A percentile compares a stretch with the other conserved stretches of the same genome.
phyloP scores from a whole-genome alignment of 2,113 vertebrate species.

The Lasiurus cinereus region DNA sequence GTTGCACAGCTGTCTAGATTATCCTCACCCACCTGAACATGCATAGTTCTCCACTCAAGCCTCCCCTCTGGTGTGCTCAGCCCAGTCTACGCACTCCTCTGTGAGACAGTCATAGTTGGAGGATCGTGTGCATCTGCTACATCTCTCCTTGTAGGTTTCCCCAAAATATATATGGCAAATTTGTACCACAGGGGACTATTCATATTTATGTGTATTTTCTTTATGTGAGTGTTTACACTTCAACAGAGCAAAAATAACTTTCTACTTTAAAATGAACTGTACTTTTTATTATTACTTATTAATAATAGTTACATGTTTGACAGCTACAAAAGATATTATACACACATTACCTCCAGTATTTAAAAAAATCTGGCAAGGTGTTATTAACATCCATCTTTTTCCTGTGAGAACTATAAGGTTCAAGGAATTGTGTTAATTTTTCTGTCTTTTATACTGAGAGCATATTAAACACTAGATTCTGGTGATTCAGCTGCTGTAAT shows the following conservation, averaged over 20 bases:
- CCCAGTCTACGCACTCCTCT: neutral
- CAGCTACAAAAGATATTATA: neutral
- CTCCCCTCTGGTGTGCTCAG: neutral
- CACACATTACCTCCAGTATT: neutral
- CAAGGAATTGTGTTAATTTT: neutral
- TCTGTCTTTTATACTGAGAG: neutral
- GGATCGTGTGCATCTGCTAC: neutral
- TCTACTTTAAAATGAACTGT: neutral
- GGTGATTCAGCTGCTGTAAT: neutral
- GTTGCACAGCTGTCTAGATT: neutral
- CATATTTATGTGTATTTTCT: neutral
- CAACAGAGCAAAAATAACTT: neutral
- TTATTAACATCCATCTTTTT: neutral
- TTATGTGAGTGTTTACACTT: neutral
- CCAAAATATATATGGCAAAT: neutral
- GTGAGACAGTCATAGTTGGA: neutral
- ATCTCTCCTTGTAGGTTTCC: neutral
- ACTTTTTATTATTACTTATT: neutral
- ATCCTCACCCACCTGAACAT: neutral
- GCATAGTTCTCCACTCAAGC: neutral
- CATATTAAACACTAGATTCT: neutral
- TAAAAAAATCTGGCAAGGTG: neutral
- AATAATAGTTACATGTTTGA: neutral
- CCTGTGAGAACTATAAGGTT: neutral
- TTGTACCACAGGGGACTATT: neutral